Percentiles rank a stretch among this genome's conserved stretches.
phyloP scores from a whole-genome alignment of 2,888 invertebrate species.

The Eueremaeus valkanovi region DNA sequence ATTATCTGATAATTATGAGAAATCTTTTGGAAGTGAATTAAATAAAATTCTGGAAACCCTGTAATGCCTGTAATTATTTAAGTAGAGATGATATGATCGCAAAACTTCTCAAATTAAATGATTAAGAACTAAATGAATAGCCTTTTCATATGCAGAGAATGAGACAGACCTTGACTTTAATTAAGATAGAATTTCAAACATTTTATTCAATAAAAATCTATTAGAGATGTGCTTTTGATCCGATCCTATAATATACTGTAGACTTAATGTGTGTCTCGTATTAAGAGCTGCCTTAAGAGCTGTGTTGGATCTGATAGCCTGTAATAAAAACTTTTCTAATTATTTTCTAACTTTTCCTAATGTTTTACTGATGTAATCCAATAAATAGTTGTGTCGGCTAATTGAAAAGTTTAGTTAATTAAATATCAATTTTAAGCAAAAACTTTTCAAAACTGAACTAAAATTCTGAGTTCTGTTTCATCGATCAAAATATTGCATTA shows the following conservation, averaged over 20 bases:
- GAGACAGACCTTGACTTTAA: background rate
- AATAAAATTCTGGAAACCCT: too few species aligned
- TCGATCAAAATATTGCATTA: background rate
- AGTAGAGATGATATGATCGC: too few species aligned
- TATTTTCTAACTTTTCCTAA: conserved; percentile 8
- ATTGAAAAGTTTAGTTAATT: background rate
- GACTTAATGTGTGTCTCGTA: too few species aligned
- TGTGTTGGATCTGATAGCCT: background rate
- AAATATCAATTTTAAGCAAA: background rate
- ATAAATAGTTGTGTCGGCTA: background rate
- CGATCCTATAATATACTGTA: too few species aligned
- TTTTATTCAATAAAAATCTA: background rate
- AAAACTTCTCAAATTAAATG: too few species aligned
- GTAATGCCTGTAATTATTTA: too few species aligned
- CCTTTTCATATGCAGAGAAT: too few species aligned
- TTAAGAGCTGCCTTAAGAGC: background rate
- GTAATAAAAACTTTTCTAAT: background rate
- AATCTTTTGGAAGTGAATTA: too few species aligned
- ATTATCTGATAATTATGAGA: too few species aligned
- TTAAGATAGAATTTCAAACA: conserved; percentile 23
- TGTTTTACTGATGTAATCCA: background rate
- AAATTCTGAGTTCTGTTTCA: too few species aligned
- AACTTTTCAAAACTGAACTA: background rate
- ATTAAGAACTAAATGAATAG: too few species aligned
- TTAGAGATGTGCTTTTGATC: conserved; percentile 7